These are phyloP conservation scores for Conistra vaccinii DNA, from an alignment of 2,888 invertebrate species.

Conservation along the genomic window DNA sequence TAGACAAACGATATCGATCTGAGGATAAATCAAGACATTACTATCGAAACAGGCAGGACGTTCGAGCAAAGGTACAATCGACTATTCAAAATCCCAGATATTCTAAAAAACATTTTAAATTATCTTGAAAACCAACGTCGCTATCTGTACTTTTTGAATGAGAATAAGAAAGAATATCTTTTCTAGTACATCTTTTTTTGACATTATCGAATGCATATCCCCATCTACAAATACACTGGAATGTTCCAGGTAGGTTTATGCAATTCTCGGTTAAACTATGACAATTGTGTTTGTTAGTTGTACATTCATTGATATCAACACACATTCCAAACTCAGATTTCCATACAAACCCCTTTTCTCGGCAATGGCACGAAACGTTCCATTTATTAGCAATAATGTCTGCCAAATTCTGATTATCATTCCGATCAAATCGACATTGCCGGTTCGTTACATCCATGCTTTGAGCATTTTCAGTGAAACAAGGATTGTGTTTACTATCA, in stretches of 20 bases:
- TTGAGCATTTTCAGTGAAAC: conserved; percentile 80
- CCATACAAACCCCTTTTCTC: conserved; percentile 89
- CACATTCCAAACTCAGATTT: conserved; percentile 91
- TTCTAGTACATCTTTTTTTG: conserved; percentile 61
- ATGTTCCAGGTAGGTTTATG: conserved; percentile 90
- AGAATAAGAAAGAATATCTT: conserved; percentile 30
- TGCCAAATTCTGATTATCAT: conserved; percentile 84
- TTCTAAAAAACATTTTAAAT: conserved; percentile 38
- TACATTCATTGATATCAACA: conserved; percentile 92
- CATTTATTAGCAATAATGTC: conserved; percentile 90
- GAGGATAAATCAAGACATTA: conserved; percentile 94
- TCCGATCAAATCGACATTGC: conserved; percentile 77
- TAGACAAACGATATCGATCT: conserved; percentile 94
- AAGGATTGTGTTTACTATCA: conserved; percentile 87
- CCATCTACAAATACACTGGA: conserved; percentile 88
- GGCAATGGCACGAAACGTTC: conserved; percentile 91
- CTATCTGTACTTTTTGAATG: neutral
- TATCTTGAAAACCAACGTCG: conserved; percentile 30
- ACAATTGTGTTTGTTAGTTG: conserved; percentile 80
- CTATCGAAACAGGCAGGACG: conserved; percentile 92
- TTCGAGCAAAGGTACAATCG: conserved; percentile 93
- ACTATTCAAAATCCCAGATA: conserved; percentile 45
- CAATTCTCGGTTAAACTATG: conserved; percentile 86
- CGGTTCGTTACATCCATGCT: conserved; percentile 24
- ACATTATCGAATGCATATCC: conserved; percentile 78